Evolutionary conservation across 2,888 invertebrate species (phyloP), one percentile per base, ranked within the genome.

Genomic region (Agrilus mali): DNA sequence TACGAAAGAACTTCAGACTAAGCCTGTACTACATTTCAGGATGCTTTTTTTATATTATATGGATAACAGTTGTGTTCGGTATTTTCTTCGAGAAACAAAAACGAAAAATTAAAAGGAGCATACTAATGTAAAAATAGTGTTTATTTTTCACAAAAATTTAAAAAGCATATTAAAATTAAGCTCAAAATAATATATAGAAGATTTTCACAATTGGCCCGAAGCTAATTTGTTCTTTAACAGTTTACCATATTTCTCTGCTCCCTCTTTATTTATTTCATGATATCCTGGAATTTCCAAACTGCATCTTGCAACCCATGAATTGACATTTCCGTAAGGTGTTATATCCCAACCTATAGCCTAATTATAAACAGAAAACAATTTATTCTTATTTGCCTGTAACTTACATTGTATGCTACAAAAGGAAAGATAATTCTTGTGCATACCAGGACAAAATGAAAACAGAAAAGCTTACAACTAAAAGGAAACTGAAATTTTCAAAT

Each of bases 261-360:
- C 79, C 54, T 66, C 67, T 49, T 74, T 67, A 55, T 79, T 80
- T 38, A 60, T 60, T 59, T 78, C 76, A 27, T 60, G 61, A 55
- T 70, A 77, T 32, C 74, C 74, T 14, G 78, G 77, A 34, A 82
- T 63, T 15, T 64, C 53, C 40, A 65, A 50, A 22, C 68, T 64
- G 57, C 80, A 80, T 44, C 70, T 66, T 40, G 73, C 66, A 8
- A 77, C 48, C 82, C 81, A 82, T 40, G 68, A 66, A 44, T 69
- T 60, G 20, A 80, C 69, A 54, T 78, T 77, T 2, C 71, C 63
- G 57, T 72, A 78, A n/a, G 65, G 55, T 17, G 67, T 60, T 12
- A 77, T 63, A 47, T 76, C 71, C 75, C 75, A 77, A 3, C 74
- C 76, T 27, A 74, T 65, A 47, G 73, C 74, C 77, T 77, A 69